Evolutionary conservation across 2,113 vertebrate genomes (phyloP).

Genomic region (Sarotherodon lohbergeri): DNA sequence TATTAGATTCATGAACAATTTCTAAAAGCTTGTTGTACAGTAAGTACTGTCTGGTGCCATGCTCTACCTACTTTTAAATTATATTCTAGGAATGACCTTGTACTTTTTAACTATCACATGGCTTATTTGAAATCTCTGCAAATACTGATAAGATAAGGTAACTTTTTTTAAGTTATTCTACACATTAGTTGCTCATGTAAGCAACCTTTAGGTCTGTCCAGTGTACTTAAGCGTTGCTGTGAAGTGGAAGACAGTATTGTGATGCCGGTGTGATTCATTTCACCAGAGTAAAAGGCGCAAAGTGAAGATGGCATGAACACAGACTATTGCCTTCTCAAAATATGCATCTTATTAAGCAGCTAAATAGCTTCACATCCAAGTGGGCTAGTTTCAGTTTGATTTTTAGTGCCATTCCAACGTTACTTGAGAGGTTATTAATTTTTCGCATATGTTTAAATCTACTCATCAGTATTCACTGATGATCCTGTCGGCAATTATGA

Average conservation of each 20-base stretch:
- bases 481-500: not conserved
- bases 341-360: not conserved
- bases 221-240: not conserved
- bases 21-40: not conserved
- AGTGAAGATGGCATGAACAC: not conserved
- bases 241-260: not conserved
- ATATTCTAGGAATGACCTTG: not conserved
- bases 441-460: not conserved
- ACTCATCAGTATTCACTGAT: not conserved
- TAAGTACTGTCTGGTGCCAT: not conserved
- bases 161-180: not conserved
- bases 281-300: not conserved
- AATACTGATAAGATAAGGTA: not conserved
- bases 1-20: not conserved
- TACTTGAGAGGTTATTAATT: not conserved
- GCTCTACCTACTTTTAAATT: not conserved
- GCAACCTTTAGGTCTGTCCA: not conserved
- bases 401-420: not conserved
- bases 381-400: not conserved
- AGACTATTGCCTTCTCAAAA: not conserved
- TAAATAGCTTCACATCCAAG: not conserved
- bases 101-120: not conserved
- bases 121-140: not conserved
- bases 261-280: not conserved
- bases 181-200: not conserved